These are phyloP conservation scores for Trichopria drosophilae DNA, from an alignment of 2,888 invertebrate species.

Conservation along the genomic window DNA sequence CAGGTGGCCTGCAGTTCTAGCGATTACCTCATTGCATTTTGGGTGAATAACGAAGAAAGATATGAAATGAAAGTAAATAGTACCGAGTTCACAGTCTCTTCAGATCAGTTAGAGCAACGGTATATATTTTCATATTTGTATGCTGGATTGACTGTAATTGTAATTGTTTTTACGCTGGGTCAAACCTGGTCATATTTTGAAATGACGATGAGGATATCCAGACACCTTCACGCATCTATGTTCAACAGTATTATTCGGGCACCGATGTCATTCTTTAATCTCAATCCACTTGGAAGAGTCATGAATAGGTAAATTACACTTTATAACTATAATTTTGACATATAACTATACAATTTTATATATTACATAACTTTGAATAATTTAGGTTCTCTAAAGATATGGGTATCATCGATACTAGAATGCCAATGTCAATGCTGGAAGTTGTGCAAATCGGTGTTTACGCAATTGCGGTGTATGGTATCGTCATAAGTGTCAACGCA, in stretches of 20 bases:
- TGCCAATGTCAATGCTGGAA: constrained; percentile 67
- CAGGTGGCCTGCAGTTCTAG: constrained; percentile 52
- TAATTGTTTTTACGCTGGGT: constrained; percentile 55
- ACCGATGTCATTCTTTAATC: constrained; percentile 84
- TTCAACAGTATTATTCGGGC: constrained; percentile 78
- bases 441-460: constrained; percentile 68
- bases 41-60: constrained; percentile 62
- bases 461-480: constrained; percentile 56
- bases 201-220: constrained; percentile 78
- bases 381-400: constrained; percentile 84
- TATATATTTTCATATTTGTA: constrained; percentile 63
- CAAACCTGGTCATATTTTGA: constrained; percentile 62
- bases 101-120: constrained; percentile 34
- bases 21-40: constrained; percentile 57
- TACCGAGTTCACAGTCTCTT: constrained; percentile 12
- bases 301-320: constrained; percentile 64
- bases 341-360: background rate
- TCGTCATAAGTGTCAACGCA: constrained; percentile 75
- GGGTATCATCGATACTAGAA: constrained; percentile 68
- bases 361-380: constrained; percentile 3
- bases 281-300: constrained; percentile 80
- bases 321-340: background rate
- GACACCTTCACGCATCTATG: constrained; percentile 80
- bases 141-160: constrained; percentile 55
- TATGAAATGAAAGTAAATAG: constrained; percentile 25